Base-by-base conservation (phyloP, 2,797 vertebrate species). In the Melanotaenia nigrans region DNA sequence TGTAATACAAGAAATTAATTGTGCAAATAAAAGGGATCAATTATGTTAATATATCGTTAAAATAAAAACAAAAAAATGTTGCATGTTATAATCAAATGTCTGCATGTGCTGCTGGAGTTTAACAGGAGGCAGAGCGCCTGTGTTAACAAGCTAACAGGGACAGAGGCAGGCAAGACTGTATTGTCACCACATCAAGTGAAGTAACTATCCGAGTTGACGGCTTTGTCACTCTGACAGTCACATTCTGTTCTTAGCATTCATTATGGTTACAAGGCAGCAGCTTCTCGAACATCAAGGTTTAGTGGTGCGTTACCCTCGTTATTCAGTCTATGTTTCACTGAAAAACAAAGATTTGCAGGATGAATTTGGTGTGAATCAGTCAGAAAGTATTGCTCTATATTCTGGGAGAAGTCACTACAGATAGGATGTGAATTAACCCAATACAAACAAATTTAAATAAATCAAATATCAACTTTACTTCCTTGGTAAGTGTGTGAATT, bases 221-320 rank as follows among this genome's bases (percentile, higher is more conserved):
- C 78, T 84, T 75, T 79, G 71, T 81, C 75, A 85, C 69, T 83
- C 64, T 85, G 80, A 86, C 88, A 88, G 72, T 78, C 71, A 91
- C 73, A 86, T 82, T 87, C 84, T 79, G 83, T 88, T 82, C 70
- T 74, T 51, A 68, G 71, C 64, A 79, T 81, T 71, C 59, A 82
- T 77, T 71, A 81, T 73, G 61, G 72, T 40, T 28, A 56, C 80
- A 78, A 73, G 68, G 42, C 65, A 79, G 67, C 1, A 13, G 61
- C 71, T 40, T 64, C 65, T 69, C 28, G 77, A 71, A 77, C 67
- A 78, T 28, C 45, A 61, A 60, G 73, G 47, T 12, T 30, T 42
- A 40, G 4, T 12, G 13, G 36, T 36, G 68, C 67, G 66, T 75
- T 66, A 54, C 40, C 16, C 54, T 47, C 72, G 54, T 45, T 58